These are phyloP conservation scores for Sycophila sp. DNA, from an alignment of 1,140 invertebrate species.

Conservation along the genomic window DNA sequence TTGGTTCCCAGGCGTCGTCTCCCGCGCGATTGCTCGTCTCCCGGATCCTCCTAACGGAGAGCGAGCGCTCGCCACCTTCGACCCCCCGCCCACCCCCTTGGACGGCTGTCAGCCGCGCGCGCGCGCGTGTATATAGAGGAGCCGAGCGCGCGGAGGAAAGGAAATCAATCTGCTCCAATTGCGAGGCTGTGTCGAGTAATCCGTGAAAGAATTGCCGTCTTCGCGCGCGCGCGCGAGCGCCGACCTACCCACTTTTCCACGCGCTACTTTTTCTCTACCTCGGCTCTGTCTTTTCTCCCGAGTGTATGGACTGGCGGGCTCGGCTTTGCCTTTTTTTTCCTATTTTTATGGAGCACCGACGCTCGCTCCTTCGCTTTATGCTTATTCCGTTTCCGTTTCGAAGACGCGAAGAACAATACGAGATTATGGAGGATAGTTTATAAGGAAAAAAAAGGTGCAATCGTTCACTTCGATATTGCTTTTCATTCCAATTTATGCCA, in stretches of 20 bases:
- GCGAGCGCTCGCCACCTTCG: slow-evolving; percentile 11
- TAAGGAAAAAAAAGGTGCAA: too few species aligned
- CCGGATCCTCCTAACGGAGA: slow-evolving; percentile 17
- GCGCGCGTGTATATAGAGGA: neutral
- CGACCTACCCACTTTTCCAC: neutral
- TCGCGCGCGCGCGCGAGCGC: slow-evolving; percentile 20
- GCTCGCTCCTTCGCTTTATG: slow-evolving; percentile 19
- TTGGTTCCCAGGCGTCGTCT: slow-evolving; percentile 52
- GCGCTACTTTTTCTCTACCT: neutral
- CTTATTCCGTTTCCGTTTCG: slow-evolving; percentile 36
- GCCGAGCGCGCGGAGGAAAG: slow-evolving; percentile 29
- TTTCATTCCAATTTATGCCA: too few species aligned
- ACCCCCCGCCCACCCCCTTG: too few species aligned
- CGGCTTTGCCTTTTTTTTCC: neutral
- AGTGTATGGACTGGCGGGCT: slow-evolving; percentile 27
- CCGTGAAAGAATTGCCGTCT: slow-evolving; percentile 53
- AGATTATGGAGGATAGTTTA: too few species aligned
- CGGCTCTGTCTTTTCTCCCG: neutral
- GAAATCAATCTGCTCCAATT: slow-evolving; percentile 57
- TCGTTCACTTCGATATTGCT: too few species aligned
- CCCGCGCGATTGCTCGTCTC: slow-evolving; percentile 39
- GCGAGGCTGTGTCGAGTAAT: slow-evolving; percentile 52
- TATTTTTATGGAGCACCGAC: neutral
- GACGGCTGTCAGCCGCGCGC: too few species aligned
- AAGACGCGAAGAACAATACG: neutral